phyloP scores from a whole-genome alignment of 2,113 vertebrate species.

The Pelmatolapia mariae region DNA sequence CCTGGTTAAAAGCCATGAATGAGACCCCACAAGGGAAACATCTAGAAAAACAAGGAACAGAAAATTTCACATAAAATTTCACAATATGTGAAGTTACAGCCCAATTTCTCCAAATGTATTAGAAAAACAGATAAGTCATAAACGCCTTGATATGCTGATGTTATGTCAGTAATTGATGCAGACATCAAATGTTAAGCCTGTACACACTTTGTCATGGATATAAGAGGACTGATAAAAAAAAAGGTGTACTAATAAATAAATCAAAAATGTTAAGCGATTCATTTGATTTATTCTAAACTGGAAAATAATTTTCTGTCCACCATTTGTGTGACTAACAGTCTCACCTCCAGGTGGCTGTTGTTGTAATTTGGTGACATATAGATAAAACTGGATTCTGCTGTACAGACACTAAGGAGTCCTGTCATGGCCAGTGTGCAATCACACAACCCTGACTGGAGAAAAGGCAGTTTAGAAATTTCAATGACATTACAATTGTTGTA shows the following conservation, averaged over 20 bases:
- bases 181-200: background rate
- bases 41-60: background rate
- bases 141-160: background rate
- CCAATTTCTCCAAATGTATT: background rate
- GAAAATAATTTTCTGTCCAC: background rate
- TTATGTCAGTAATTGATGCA: background rate
- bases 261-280: background rate
- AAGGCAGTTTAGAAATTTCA: background rate
- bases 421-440: background rate
- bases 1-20: accelerated
- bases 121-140: background rate
- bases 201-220: background rate
- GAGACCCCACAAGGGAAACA: background rate
- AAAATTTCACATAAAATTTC: background rate
- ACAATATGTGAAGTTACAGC: background rate
- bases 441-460: background rate
- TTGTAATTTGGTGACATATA: background rate
- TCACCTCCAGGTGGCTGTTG: background rate
- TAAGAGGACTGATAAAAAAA: background rate
- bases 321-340: background rate
- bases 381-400: background rate
- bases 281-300: background rate
- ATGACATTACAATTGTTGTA: background rate
- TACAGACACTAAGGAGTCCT: background rate
- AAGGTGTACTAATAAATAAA: background rate